A percentile compares a stretch with the other conserved stretches of the same genome.
phyloP scores from a whole-genome alignment of 1,140 invertebrate species.

The Tetranychus urticae region DNA sequence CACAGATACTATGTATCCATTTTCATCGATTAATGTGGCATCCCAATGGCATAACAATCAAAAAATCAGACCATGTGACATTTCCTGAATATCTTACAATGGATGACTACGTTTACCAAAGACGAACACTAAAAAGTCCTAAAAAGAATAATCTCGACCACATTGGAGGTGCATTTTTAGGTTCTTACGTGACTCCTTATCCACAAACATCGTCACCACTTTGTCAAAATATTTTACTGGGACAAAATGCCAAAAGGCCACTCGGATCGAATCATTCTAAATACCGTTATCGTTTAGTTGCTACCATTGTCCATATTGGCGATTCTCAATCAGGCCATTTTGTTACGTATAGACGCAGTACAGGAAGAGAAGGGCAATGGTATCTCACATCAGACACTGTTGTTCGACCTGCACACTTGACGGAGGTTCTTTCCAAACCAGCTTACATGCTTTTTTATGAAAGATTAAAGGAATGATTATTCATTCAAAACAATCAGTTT shows the following conservation, averaged over 20 bases:
- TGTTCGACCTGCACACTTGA: constrained; percentile 18
- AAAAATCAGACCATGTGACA: constrained; percentile 56
- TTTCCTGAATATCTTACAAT: constrained; percentile 55
- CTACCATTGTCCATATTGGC: constrained; percentile 70
- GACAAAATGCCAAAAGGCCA: neutral
- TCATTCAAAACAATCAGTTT: too few relatives aligned
- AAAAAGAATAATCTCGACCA: neutral
- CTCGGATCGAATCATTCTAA: neutral
- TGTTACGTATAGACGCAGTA: constrained; percentile 57
- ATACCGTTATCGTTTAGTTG: constrained; percentile 40
- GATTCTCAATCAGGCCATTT: constrained; percentile 68
- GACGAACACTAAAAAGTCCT: neutral
- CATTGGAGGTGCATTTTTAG: neutral
- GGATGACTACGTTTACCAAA: constrained; percentile 37
- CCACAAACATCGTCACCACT: neutral
- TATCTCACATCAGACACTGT: constrained; percentile 23
- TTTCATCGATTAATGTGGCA: constrained; percentile 62
- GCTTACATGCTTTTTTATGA: constrained; percentile 31
- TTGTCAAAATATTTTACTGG: neutral
- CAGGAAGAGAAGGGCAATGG: constrained; percentile 20
- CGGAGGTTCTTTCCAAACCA: constrained; percentile 21
- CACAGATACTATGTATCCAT: constrained; percentile 57
- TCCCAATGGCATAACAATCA: constrained; percentile 40
- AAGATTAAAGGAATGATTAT: constrained; percentile 5
- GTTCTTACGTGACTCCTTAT: neutral